Evolutionary conservation across 2,888 invertebrate species (phyloP), one percentile per base, ranked within the genome.

Genomic region (Pandemis corylana): DNA sequence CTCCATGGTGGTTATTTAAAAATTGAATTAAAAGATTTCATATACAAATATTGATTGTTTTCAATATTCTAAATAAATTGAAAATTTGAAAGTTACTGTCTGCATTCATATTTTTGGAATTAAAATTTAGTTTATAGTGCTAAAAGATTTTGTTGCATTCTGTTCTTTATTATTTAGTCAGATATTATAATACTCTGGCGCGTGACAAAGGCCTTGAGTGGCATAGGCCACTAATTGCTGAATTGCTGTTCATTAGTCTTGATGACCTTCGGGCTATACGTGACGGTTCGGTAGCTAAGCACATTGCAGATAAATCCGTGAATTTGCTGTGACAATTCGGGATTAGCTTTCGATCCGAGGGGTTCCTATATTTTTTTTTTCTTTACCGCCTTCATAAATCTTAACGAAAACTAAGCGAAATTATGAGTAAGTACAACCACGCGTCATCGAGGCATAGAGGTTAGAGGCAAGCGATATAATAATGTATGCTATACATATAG

Each of bases 191-290:
- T 65, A 13, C 20, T 49, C n/a, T 36, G 28, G 36, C 15, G 62
- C 62, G 42, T 41, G 10, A 42, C 62, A 62, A 49, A 56, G 63
- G 36, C 64, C 49, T 59, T 64, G 73, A 20, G 46, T n/a, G 44
- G 20, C 49, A 59, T 59, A 20, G 46, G 59, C 51, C 51, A 49
- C 20, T 63, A 65, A 68, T 73, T 64, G 59, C 36, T 65, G 68
- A 65, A 68, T 73, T 64, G 59, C 36, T 65, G 68, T 49, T 59
- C 36, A 69, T 65, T 73, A 65, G 59, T 56, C 68, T 64, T 51
- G 49, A 59, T 49, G 73, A 61, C 68, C 68, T 73, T 73, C 73
- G 42, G 61, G 41, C 36, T 46, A 65, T 59, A 59, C 59, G 65
- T 72, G 71, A 67, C 66, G 42, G 49, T 61, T 66, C 59, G 61